Evolutionary conservation across 2,113 vertebrate species (phyloP).

Genomic region (Pedionomus torquatus): DNA sequence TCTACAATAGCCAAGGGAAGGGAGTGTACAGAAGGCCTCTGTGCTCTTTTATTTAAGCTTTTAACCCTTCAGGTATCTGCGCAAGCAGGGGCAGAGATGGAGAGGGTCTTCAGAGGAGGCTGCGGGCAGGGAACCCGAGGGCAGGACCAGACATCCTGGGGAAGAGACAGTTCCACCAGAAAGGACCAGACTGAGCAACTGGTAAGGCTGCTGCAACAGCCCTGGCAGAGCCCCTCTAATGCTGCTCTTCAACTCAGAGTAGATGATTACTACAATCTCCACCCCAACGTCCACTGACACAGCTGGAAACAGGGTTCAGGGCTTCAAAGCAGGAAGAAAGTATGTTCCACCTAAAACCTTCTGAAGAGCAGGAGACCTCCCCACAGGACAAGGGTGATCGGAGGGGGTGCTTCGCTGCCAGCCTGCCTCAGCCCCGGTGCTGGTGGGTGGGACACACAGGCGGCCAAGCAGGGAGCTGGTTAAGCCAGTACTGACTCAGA

Average conservation of each 20-base stretch:
- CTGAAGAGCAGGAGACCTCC: background rate
- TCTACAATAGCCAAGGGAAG: background rate
- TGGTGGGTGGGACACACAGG: fast-evolving
- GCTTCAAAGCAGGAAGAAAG: background rate
- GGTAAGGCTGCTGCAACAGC: background rate
- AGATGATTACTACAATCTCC: background rate
- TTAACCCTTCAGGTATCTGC: background rate
- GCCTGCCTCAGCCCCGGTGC: background rate
- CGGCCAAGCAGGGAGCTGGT: background rate
- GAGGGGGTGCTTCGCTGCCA: background rate
- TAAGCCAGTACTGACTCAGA: conserved; percentile 3
- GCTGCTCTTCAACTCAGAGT: background rate
- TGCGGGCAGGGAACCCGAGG: background rate
- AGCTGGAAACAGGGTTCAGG: background rate
- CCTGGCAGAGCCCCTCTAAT: background rate
- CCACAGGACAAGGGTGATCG: background rate
- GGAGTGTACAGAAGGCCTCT: background rate
- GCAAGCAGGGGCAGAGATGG: background rate
- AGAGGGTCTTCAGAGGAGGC: background rate
- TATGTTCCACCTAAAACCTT: background rate
- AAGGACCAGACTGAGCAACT: background rate
- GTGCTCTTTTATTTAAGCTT: background rate
- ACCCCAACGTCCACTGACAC: background rate
- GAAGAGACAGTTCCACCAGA: background rate
- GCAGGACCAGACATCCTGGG: background rate